phyloP scores from a whole-genome alignment of 2,888 invertebrate species.

The Athalia circularis region DNA sequence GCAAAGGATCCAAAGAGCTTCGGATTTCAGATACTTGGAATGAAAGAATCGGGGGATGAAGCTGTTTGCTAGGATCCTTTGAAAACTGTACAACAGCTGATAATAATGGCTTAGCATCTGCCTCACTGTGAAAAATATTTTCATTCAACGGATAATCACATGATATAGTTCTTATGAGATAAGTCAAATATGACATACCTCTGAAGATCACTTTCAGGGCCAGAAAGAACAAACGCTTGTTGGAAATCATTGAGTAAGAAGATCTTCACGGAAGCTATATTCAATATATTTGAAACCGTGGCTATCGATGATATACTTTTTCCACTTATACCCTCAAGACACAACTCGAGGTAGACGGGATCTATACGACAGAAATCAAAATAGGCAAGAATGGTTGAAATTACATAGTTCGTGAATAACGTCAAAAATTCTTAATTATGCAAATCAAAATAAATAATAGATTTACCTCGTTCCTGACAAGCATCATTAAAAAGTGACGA shows the following conservation, averaged over 20 bases:
- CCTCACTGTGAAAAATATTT: constrained; percentile 53
- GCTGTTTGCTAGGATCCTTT: constrained; percentile 70
- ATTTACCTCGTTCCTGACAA: constrained; percentile 75
- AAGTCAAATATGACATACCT: constrained; percentile 50
- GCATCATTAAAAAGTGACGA: constrained; percentile 76
- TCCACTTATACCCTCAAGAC: constrained; percentile 76
- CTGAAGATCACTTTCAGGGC: constrained; percentile 72
- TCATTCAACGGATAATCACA: constrained; percentile 5
- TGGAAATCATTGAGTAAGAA: constrained; percentile 76
- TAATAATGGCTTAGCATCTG: constrained; percentile 60
- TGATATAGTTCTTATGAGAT: background rate
- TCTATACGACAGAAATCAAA: constrained; percentile 71
- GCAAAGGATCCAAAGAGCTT: constrained; percentile 80
- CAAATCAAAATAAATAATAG: constrained; percentile 52
- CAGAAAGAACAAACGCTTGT: constrained; percentile 77
- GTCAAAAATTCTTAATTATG: constrained; percentile 18
- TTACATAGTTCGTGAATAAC: background rate
- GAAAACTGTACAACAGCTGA: constrained; percentile 71
- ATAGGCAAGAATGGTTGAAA: background rate
- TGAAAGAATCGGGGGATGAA: constrained; percentile 75
- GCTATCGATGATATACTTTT: constrained; percentile 65
- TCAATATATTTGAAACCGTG: constrained; percentile 71
- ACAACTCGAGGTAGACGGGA: constrained; percentile 79
- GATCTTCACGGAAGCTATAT: constrained; percentile 74
- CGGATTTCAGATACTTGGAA: constrained; percentile 76